Percentiles rank a stretch among this genome's conserved stretches.
These are phyloP conservation scores for Muntiacus reevesi DNA, from an alignment of 2,113 vertebrate species.

Conservation along the genomic window DNA sequence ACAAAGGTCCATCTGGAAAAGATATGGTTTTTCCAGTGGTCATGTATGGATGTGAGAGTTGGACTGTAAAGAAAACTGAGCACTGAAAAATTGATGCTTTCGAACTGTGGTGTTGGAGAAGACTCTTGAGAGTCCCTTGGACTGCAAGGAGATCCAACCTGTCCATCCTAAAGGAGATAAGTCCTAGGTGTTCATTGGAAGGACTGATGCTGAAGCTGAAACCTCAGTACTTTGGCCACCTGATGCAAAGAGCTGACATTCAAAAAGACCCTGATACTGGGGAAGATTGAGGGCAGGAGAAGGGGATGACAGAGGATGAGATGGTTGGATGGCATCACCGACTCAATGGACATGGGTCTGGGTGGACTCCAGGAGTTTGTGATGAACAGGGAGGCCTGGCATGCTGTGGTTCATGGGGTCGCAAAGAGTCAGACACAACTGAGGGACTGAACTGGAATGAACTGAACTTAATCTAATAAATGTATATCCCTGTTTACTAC, in stretches of 20 bases:
- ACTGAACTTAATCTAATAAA: neutral
- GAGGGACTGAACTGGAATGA: neutral
- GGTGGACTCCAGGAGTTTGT: fast-evolving
- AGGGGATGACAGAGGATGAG: neutral
- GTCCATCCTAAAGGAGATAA: neutral
- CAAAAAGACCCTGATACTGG: neutral
- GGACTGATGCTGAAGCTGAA: neutral
- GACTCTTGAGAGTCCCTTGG: no score
- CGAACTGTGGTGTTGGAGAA: no score
- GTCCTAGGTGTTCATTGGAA: neutral
- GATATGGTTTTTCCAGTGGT: neutral
- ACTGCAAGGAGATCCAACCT: neutral
- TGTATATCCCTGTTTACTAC: neutral
- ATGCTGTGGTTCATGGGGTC: fast-evolving
- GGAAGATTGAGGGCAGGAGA: neutral
- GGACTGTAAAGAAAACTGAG: no score
- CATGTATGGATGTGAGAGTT: neutral
- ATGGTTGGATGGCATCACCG: fast-evolving
- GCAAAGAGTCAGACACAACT: neutral
- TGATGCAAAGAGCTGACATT: neutral
- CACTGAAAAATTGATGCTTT: no score
- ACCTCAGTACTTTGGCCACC: neutral
- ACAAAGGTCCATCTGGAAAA: neutral
- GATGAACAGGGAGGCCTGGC: neutral
- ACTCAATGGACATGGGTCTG: neutral